Base-by-base conservation (phyloP, 2,888 invertebrate genomes). In the Celastrina argiolus region DNA sequence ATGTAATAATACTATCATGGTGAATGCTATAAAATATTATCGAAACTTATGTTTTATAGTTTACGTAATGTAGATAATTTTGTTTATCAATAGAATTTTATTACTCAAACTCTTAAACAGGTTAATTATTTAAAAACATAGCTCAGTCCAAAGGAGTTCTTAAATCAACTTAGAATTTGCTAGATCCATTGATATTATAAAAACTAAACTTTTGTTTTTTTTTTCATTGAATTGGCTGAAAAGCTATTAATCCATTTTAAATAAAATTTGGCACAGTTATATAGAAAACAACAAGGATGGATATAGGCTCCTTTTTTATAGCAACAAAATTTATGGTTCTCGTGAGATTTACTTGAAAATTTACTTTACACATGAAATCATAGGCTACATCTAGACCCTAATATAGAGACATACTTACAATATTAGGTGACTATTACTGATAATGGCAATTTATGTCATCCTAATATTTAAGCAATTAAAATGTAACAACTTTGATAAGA, bases 391-490 rank as follows among this genome's bases (percentile, higher is more conserved):
- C 18, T 16, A 16, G 2, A 12, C 12, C 8, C 22, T 26, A 22
- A 26, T 5, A 26, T 12, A 12, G 8, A 51, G 22, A 51, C 51
- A 22, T 51, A 22, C 51, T 51, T 5, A 14, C 4, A 51, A 12
- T 51, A 51, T 5, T 22, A 51, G 1, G 22, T 0, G 14, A 12
- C 51, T 51, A 51, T 26, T 51, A 51, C 34, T 36, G 61, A 61
- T 61, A 61, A 61, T 36, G 14, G 7, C 16, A 61, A 61, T 36
- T 61, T 39, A 61, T 61, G 61, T 61, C 61, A 61, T 12, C 10
- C 61, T 61, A 39, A 61, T 61, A 36, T 59, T 61, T 22, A 16
- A 26, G 36, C 22, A 36, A 61, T 36, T 61, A 34, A 34, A 59
- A 18, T 61, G 61, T 34, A 36, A 22, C 59, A 36, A 34, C 12